Evolutionary conservation across 2,888 invertebrate species (phyloP).

Genomic region (Venustoraphidia nigricollis): DNA sequence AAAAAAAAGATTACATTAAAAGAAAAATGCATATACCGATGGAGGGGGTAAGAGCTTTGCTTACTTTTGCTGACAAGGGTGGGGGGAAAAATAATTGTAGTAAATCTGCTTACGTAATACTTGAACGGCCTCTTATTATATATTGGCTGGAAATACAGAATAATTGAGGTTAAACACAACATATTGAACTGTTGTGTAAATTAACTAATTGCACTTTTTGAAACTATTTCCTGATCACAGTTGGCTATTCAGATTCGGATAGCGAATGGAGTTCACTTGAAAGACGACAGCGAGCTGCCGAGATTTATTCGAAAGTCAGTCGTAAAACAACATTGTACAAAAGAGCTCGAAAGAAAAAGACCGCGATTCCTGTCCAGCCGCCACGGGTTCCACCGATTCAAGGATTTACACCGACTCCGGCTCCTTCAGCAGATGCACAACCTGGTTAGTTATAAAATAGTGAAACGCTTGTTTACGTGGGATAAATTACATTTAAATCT

Average conservation of each 20-base stretch:
- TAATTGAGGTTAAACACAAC: not conserved
- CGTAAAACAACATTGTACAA: slow-evolving; percentile 55
- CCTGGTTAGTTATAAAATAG: no score
- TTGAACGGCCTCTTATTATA: no score
- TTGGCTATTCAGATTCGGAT: slow-evolving; percentile 75
- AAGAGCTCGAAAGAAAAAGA: slow-evolving; percentile 54
- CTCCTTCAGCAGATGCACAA: not conserved
- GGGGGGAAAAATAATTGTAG: no score
- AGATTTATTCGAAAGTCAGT: slow-evolving; percentile 46
- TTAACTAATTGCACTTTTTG: not conserved
- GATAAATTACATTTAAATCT: no score
- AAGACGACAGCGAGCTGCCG: slow-evolving; percentile 40
- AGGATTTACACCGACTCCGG: not conserved
- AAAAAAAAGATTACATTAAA: no score
- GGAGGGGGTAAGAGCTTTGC: no score
- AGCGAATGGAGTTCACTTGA: slow-evolving; percentile 66
- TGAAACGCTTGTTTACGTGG: no score
- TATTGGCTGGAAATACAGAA: no score
- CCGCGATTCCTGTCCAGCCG: slow-evolving; percentile 73
- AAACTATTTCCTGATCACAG: slow-evolving; percentile 1
- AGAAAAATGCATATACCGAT: no score
- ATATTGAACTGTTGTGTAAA: slow-evolving; percentile 7
- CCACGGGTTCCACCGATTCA: slow-evolving; percentile 58
- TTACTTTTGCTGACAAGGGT: no score
- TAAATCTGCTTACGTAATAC: no score